Percentiles rank a stretch among this genome's conserved stretches.
These are phyloP conservation scores for Nesometra sesokonis DNA, from an alignment of 35 echinoderm and acorn worm species.

Conservation along the genomic window DNA sequence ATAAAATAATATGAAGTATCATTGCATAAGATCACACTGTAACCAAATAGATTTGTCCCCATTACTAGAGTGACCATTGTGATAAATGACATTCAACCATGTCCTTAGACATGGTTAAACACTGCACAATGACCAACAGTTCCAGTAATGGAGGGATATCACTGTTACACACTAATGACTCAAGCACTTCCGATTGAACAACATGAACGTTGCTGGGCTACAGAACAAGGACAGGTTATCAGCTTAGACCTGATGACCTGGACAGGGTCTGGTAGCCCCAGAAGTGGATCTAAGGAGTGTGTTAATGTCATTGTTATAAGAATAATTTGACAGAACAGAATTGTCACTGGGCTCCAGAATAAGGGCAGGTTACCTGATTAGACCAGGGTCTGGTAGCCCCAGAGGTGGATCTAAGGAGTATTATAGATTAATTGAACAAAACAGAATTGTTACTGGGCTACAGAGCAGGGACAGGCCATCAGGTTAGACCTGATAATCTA, in stretches of 20 bases:
- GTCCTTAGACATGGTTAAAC: background rate
- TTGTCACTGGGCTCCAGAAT: no score
- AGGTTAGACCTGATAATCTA: no score
- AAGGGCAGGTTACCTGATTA: no score
- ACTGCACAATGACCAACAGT: background rate
- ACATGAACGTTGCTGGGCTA: conserved; percentile 86
- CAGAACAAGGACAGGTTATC: background rate
- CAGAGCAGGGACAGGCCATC: no score
- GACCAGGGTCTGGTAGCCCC: no score
- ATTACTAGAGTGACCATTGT: background rate
- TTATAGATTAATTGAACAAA: no score
- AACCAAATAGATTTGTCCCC: background rate
- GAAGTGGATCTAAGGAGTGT: background rate
- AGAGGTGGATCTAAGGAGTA: no score
- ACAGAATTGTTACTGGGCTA: no score
- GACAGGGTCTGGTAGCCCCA: background rate
- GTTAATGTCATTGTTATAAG: background rate
- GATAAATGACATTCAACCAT: background rate
- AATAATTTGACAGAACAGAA: no score
- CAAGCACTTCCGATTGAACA: conserved; percentile 97
- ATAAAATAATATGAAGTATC: no score
- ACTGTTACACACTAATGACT: conserved; percentile 99
- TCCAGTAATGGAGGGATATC: conserved; percentile 84
- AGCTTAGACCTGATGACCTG: background rate
- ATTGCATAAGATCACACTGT: no score